phyloP scores from a whole-genome alignment of 1,140 invertebrate genomes.

The Penaeus vannamei region DNA sequence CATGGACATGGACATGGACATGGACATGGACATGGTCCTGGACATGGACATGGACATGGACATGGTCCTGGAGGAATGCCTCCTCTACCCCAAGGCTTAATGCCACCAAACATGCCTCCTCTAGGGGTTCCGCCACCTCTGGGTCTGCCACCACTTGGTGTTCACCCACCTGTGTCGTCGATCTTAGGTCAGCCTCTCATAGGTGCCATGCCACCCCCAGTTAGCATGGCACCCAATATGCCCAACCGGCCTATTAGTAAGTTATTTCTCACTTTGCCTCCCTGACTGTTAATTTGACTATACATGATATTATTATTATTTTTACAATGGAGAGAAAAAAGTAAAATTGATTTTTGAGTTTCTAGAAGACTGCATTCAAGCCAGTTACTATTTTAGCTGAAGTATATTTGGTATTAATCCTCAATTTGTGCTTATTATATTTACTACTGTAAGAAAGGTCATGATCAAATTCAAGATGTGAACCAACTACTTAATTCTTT shows the following conservation, averaged over 20 bases:
- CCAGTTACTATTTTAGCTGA: neutral
- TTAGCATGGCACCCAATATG: conserved; percentile 56
- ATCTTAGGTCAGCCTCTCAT: conserved; percentile 67
- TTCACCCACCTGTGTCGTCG: conserved; percentile 63
- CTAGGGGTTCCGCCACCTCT: conserved; percentile 65
- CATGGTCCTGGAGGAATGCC: conserved; percentile 62
- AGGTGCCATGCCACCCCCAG: conserved; percentile 64
- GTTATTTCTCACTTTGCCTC: neutral
- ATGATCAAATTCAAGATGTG: no score
- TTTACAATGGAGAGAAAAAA: neutral
- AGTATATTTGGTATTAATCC: neutral
- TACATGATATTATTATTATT: neutral
- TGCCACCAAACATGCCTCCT: conserved; percentile 66
- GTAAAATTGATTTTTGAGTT: neutral
- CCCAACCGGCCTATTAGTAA: conserved; percentile 42
- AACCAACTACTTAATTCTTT: no score
- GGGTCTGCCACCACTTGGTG: conserved; percentile 59
- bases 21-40: conserved; percentile 21
- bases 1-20: conserved; percentile 49
- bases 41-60: conserved; percentile 39
- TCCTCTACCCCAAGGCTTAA: conserved; percentile 68
- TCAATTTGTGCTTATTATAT: neutral
- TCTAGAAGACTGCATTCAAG: neutral
- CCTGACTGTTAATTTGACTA: neutral
- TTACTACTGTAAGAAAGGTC: no score